These are phyloP conservation scores for Alfaro cultratus DNA, from an alignment of 2,797 vertebrate species.

Conservation along the genomic window DNA sequence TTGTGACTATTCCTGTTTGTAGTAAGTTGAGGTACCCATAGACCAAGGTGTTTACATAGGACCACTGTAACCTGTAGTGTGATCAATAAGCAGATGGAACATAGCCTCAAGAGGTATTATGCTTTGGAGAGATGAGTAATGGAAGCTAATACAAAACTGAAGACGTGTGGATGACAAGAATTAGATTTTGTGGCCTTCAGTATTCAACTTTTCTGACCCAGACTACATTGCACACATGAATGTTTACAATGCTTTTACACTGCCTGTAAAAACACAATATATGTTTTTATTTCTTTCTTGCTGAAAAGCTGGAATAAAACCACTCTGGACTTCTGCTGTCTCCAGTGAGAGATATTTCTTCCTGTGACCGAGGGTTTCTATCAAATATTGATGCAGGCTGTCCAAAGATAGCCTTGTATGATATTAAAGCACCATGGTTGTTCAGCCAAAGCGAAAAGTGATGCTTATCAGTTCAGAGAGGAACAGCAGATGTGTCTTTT, in stretches of 20 bases:
- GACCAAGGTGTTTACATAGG: too few species aligned
- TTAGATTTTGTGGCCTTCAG: neutral
- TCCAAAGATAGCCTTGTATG: slow-evolving; percentile 67
- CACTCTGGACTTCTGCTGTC: slow-evolving; percentile 40
- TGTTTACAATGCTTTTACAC: neutral
- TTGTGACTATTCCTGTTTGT: too few species aligned
- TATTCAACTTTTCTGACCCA: slow-evolving; percentile 1
- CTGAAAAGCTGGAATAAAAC: slow-evolving; percentile 34
- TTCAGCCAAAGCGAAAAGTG: slow-evolving; percentile 55
- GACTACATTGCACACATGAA: neutral
- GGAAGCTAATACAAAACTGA: too few species aligned
- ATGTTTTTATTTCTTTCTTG: neutral
- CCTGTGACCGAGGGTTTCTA: slow-evolving; percentile 73
- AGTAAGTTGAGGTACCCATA: too few species aligned
- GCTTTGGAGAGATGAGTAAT: too few species aligned
- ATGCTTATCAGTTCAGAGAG: slow-evolving; percentile 48
- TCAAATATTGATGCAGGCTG: slow-evolving; percentile 73
- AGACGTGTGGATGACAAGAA: neutral
- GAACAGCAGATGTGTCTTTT: neutral
- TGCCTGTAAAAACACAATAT: neutral
- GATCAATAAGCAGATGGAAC: too few species aligned
- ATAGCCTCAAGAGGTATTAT: too few species aligned
- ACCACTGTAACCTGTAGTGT: too few species aligned
- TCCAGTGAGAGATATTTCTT: slow-evolving; percentile 62
- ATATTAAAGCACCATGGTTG: slow-evolving; percentile 56